Evolutionary conservation across 2,113 vertebrate genomes (phyloP).

Genomic region (Otis tarda): DNA sequence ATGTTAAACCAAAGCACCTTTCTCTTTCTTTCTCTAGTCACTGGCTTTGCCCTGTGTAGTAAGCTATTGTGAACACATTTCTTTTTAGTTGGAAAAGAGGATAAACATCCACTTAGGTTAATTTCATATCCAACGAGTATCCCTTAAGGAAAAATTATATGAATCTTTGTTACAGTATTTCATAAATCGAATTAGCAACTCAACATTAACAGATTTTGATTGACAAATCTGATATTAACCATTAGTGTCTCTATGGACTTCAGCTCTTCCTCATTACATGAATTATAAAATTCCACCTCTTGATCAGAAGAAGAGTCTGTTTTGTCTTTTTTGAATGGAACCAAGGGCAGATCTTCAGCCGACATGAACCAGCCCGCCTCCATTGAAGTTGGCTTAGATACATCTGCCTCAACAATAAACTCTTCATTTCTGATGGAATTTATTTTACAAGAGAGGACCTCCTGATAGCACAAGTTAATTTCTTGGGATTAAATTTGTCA

Average conservation of each 20-base stretch:
- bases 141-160: conserved; percentile 60
- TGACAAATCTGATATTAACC: conserved; percentile 55
- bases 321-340: not conserved
- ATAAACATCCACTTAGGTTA: conserved; percentile 44
- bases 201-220: conserved; percentile 61
- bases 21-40: not conserved
- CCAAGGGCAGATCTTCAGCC: not conserved
- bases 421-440: not conserved
- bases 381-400: not conserved
- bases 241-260: conserved; percentile 22
- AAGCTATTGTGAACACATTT: not conserved
- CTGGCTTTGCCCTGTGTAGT: not conserved
- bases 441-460: not conserved
- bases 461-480: not conserved
- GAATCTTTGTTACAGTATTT: conserved; percentile 57
- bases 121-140: conserved; percentile 38
- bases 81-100: not conserved
- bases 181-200: conserved; percentile 59
- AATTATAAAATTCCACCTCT: conserved; percentile 35
- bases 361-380: not conserved
- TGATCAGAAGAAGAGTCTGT: not conserved
- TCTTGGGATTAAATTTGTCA: not conserved
- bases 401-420: not conserved
- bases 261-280: not conserved
- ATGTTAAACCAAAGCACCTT: not conserved